These are phyloP conservation scores for Tetramorium bicarinatum DNA, from an alignment of 2,888 invertebrate genomes.

Conservation along the genomic window DNA sequence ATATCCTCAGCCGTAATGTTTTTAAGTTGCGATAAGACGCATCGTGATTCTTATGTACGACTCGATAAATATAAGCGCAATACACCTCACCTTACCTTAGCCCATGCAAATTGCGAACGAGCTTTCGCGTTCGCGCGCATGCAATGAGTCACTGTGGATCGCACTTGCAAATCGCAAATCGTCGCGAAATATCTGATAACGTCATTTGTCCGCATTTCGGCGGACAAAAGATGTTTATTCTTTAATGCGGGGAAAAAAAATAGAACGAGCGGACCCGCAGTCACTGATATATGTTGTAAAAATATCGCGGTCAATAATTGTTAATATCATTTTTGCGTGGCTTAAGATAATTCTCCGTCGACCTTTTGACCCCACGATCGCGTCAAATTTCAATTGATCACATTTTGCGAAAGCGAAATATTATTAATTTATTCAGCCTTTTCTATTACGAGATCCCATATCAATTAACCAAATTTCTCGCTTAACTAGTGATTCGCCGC, in stretches of 20 bases:
- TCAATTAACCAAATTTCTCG: conserved; percentile 42
- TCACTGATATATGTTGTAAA: background rate
- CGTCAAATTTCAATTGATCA: conserved; percentile 29
- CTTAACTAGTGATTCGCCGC: conserved; percentile 14
- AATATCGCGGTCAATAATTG: conserved; percentile 28
- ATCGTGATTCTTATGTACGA: conserved; percentile 8
- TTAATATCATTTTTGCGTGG: conserved; percentile 7
- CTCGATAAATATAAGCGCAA: conserved; percentile 2
- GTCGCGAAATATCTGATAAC: conserved; percentile 15
- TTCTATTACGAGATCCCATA: conserved; percentile 21
- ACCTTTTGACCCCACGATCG: conserved; percentile 46
- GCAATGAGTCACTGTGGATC: conserved; percentile 20
- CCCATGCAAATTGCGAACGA: background rate
- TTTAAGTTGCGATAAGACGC: conserved; percentile 43
- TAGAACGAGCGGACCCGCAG: background rate
- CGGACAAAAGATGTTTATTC: background rate
- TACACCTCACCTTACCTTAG: background rate
- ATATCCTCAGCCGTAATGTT: conserved; percentile 40
- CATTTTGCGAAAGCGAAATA: background rate
- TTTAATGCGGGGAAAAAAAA: background rate
- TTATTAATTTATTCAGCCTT: background rate
- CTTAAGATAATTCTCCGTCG: conserved; percentile 22
- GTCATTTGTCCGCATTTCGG: conserved; percentile 2
- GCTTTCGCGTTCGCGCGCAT: conserved; percentile 2
- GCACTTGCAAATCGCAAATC: conserved; percentile 33